phyloP scores from a whole-genome alignment of 2,113 vertebrate species.

The Pungitius pungitius region DNA sequence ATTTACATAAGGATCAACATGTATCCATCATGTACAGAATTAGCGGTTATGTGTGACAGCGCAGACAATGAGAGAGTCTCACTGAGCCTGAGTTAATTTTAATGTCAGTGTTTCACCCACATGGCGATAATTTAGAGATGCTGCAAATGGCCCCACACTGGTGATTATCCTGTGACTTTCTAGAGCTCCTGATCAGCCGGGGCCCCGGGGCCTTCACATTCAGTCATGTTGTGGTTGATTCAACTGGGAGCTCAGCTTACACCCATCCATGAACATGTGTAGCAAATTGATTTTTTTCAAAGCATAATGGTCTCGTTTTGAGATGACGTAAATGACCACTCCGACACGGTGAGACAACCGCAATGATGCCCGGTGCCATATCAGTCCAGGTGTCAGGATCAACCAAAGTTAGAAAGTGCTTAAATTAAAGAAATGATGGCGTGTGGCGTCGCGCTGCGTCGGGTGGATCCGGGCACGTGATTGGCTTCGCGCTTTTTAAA shows the following conservation, averaged over 20 bases:
- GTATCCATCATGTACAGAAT: neutral
- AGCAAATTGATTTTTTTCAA: neutral
- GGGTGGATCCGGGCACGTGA: constrained; percentile 19
- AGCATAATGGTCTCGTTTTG: neutral
- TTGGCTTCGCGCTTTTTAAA: constrained; percentile 72
- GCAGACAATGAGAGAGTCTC: neutral
- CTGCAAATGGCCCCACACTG: neutral
- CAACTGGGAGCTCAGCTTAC: neutral
- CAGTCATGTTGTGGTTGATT: neutral
- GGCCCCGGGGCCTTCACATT: neutral
- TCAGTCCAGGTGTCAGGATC: neutral
- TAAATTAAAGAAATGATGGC: neutral
- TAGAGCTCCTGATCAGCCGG: neutral
- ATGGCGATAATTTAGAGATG: neutral
- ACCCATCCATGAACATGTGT: neutral
- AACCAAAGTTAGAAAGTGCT: neutral
- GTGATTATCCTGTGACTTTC: constrained; percentile 2
- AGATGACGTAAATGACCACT: neutral
- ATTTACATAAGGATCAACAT: neutral
- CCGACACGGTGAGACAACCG: neutral
- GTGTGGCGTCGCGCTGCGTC: neutral
- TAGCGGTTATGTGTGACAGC: neutral
- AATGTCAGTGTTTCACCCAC: neutral
- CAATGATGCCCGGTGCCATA: too few relatives aligned
- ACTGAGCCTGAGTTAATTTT: neutral